Conservation (phyloP, 2,113 vertebrate species). For the Gymnobelideus leadbeateri region DNA sequence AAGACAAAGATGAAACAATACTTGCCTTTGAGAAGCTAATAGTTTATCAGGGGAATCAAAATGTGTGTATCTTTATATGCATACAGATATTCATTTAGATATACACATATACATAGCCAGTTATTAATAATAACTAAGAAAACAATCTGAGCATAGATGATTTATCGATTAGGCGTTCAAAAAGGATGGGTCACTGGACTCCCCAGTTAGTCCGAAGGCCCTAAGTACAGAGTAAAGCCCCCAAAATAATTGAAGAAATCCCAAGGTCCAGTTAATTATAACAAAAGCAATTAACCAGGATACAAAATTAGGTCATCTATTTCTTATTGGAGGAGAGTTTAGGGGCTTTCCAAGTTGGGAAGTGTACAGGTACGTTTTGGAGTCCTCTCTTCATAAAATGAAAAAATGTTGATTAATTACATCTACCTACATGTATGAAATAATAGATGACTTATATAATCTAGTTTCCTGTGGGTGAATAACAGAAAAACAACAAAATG, state of each 20-base stretch:
- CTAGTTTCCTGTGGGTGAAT: too few relatives aligned
- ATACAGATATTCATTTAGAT: background rate
- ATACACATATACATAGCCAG: background rate
- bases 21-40: background rate
- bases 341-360: background rate
- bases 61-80: background rate
- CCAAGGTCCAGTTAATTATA: background rate
- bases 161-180: background rate
- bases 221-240: background rate
- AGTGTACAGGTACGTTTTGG: background rate
- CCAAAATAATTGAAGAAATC: background rate
- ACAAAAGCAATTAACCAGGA: background rate
- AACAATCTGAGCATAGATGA: background rate
- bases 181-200: background rate
- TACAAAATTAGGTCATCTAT: background rate
- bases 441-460: too few relatives aligned
- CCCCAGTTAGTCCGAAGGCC: background rate
- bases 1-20: background rate
- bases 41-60: background rate
- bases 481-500: too few relatives aligned
- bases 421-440: background rate
- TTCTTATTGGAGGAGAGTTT: background rate
- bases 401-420: background rate
- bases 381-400: background rate
- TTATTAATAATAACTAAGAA: background rate